phyloP scores from a whole-genome alignment of 2,888 invertebrate species.

The Pollenia angustigena region DNA sequence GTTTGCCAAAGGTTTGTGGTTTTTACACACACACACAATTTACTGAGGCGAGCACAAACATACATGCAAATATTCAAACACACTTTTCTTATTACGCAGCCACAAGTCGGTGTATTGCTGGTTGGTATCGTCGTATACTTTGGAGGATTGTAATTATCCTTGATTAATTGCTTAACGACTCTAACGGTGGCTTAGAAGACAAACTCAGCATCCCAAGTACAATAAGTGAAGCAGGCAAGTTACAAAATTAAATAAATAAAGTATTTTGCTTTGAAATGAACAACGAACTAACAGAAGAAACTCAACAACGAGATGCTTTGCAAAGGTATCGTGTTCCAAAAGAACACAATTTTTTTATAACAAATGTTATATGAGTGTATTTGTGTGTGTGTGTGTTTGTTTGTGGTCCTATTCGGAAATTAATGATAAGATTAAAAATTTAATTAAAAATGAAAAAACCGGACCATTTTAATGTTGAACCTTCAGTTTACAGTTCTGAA shows the following conservation, averaged over 20 bases:
- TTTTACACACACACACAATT: neutral
- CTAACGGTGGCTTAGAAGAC: conserved; percentile 75
- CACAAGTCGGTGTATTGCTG: conserved; percentile 38
- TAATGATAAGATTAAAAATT: no score
- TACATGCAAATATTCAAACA: neutral
- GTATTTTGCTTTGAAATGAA: conserved; percentile 75
- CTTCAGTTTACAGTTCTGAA: no score
- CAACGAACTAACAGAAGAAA: conserved; percentile 65
- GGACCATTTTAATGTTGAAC: no score
- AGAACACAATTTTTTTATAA: conserved; percentile 11
- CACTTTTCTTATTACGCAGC: conserved; percentile 30
- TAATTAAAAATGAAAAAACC: no score
- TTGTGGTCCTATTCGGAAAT: neutral
- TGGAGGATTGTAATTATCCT: conserved; percentile 78
- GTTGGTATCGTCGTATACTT: conserved; percentile 43
- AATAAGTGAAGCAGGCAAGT: conserved; percentile 70
- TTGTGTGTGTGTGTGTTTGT: neutral
- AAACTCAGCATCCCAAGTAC: conserved; percentile 1
- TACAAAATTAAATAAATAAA: conserved; percentile 56
- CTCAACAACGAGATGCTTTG: neutral
- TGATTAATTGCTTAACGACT: conserved; percentile 81
- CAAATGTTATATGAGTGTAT: neutral
- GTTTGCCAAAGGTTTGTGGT: conserved; percentile 55
- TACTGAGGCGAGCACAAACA: neutral
- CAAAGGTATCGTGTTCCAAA: neutral